phyloP scores from a whole-genome alignment of 2,113 vertebrate species.

The Chrysemys picta region DNA sequence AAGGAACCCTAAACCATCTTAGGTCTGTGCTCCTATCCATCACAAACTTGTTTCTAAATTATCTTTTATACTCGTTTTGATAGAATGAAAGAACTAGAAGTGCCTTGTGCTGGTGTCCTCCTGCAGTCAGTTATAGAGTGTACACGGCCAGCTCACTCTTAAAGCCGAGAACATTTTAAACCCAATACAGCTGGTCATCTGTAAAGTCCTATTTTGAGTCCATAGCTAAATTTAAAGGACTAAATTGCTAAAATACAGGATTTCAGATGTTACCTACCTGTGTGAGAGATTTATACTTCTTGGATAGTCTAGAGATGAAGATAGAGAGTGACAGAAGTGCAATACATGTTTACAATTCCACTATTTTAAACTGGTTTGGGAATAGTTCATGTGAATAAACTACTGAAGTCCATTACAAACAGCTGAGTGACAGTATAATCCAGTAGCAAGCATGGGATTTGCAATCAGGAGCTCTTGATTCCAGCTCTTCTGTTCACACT shows the following conservation, averaged over 20 bases:
- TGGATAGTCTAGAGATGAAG: not conserved
- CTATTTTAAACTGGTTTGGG: not conserved
- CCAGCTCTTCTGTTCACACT: not conserved
- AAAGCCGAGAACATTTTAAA: not conserved
- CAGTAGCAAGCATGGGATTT: not conserved
- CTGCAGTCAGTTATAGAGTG: not conserved
- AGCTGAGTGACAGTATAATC: not conserved
- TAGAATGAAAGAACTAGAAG: not conserved
- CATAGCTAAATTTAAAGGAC: not conserved
- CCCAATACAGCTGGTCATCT: not conserved
- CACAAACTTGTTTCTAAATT: not conserved
- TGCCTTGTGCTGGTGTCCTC: not conserved
- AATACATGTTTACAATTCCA: not conserved
- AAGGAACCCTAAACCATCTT: not conserved
- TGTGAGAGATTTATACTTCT: not conserved
- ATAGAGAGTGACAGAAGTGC: not conserved
- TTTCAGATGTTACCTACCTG: not conserved
- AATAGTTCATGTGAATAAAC: not conserved
- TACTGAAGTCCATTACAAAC: not conserved
- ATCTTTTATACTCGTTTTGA: not conserved
- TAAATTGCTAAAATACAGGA: not conserved
- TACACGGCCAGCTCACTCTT: not conserved
- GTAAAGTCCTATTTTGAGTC: not conserved
- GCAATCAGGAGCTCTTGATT: not conserved
- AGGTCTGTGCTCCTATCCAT: not conserved